Evolutionary conservation across 2,888 invertebrate species (phyloP).

Genomic region (Nemapogon koenigi): DNA sequence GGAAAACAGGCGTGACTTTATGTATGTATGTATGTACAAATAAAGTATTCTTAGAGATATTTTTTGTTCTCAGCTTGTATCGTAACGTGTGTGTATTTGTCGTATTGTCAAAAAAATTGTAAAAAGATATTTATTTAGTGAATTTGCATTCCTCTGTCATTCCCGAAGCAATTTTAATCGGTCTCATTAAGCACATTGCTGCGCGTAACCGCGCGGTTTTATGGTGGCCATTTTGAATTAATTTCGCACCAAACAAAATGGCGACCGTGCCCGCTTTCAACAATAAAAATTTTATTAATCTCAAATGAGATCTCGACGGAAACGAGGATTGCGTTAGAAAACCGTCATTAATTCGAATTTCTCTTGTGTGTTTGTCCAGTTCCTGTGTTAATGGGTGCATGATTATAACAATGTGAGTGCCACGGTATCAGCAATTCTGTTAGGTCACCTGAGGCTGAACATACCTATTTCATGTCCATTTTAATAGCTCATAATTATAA

Average conservation of each 20-base stretch:
- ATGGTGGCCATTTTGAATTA: conserved; percentile 55
- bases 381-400: conserved; percentile 1
- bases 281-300: conserved; percentile 49
- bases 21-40: too few species aligned
- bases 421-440: not conserved
- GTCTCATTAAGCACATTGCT: conserved; percentile 52
- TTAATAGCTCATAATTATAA: not conserved
- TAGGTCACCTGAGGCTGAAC: not conserved
- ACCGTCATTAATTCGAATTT: conserved; percentile 29
- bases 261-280: conserved; percentile 26
- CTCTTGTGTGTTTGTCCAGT: conserved; percentile 6
- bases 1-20: too few species aligned
- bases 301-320: conserved; percentile 30
- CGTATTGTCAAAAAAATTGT: conserved; percentile 1
- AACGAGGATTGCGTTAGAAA: conserved; percentile 29
- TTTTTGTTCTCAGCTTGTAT: too few species aligned
- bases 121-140: conserved; percentile 19
- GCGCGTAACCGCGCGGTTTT: conserved; percentile 46
- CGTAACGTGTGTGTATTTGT: too few species aligned
- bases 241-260: conserved; percentile 53
- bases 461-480: not conserved
- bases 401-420: conserved; percentile 2
- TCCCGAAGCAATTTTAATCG: conserved; percentile 49
- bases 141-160: conserved; percentile 42
- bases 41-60: too few species aligned